phyloP scores from a whole-genome alignment of 2,113 vertebrate species.

The Panthera uncia region DNA sequence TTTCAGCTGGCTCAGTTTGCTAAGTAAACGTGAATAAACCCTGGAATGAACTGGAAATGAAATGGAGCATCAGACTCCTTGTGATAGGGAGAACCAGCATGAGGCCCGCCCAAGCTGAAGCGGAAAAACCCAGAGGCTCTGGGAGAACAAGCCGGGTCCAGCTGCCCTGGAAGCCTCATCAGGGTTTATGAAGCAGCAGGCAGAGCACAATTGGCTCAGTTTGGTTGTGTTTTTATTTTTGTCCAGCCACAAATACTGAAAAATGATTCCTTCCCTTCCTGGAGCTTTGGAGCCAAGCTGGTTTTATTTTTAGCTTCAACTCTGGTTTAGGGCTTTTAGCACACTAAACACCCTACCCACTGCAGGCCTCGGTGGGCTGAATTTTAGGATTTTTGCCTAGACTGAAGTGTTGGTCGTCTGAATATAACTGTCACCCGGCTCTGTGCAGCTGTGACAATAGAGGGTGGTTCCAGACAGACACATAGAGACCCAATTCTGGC shows the following conservation, averaged over 20 bases:
- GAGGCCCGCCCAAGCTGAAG: not conserved
- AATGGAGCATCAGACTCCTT: not conserved
- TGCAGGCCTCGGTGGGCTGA: not conserved
- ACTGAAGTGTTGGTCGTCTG: not conserved
- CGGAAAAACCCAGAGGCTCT: constrained; percentile 4
- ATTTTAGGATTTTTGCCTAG: not conserved
- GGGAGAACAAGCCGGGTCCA: constrained; percentile 11
- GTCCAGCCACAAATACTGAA: constrained; percentile 65
- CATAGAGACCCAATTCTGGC: not conserved
- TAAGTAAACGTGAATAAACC: not conserved
- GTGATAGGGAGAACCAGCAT: not conserved
- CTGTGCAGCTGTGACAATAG: constrained; percentile 10
- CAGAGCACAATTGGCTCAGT: constrained; percentile 54
- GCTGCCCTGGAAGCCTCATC: constrained; percentile 12
- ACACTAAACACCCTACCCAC: not conserved
- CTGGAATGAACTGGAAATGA: not conserved
- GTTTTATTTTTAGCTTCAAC: constrained; percentile 45
- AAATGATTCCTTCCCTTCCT: constrained; percentile 66
- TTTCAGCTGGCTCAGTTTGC: not conserved
- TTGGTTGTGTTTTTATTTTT: constrained; percentile 78
- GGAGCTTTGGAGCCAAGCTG: constrained; percentile 40
- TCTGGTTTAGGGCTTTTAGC: constrained; percentile 51
- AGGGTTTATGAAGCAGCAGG: constrained; percentile 3
- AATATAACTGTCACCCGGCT: not conserved
- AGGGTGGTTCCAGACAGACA: constrained; percentile 26